These are phyloP conservation scores for Coelinius sp. DNA, from an alignment of 2,888 invertebrate genomes.

Conservation along the genomic window DNA sequence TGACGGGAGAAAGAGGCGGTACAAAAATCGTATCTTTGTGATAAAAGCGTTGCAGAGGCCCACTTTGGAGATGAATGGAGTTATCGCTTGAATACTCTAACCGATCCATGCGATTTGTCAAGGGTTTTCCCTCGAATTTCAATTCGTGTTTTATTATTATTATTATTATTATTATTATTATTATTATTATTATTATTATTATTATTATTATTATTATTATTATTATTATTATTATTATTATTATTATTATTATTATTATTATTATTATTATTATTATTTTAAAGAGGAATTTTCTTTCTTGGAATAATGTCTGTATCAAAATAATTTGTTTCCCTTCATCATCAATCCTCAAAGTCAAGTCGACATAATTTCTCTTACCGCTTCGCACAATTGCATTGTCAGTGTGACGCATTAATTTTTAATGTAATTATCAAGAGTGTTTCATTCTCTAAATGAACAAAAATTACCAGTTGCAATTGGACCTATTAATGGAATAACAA, in stretches of 20 bases:
- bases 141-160: neutral
- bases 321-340: too few relatives aligned
- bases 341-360: neutral
- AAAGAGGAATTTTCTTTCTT: too few relatives aligned
- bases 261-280: too few relatives aligned
- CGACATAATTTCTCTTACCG: neutral
- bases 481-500: neutral
- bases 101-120: constrained; percentile 42
- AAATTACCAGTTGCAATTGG: neutral
- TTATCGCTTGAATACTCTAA: constrained; percentile 38
- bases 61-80: constrained; percentile 34
- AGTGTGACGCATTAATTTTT: neutral
- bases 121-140: constrained; percentile 31
- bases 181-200: too few relatives aligned
- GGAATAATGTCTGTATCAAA: too few relatives aligned
- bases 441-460: too few relatives aligned
- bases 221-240: too few relatives aligned
- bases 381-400: neutral
- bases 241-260: too few relatives aligned
- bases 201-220: too few relatives aligned
- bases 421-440: neutral
- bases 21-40: neutral
- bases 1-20: too few relatives aligned
- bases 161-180: too few relatives aligned
- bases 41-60: constrained; percentile 46